These are phyloP conservation scores for Goniozus legneri DNA, from an alignment of 1,140 invertebrate species.

Conservation along the genomic window DNA sequence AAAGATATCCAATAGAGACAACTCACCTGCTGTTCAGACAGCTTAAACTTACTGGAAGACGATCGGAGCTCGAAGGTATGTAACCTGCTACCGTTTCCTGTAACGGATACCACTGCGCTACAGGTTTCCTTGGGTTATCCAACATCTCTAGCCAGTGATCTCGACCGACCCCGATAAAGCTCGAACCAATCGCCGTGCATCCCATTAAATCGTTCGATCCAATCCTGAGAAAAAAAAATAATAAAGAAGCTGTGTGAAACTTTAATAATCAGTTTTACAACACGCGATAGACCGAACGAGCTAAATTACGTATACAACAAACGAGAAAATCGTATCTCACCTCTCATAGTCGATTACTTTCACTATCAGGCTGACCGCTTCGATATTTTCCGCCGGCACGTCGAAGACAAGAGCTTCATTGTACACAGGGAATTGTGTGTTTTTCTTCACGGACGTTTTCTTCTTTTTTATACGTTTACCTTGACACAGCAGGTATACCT, in stretches of 20 bases:
- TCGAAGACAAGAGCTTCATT: constrained; percentile 79
- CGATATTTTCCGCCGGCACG: constrained; percentile 68
- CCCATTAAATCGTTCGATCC: constrained; percentile 85
- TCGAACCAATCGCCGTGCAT: constrained; percentile 75
- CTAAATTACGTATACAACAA: no score
- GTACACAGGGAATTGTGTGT: constrained; percentile 71
- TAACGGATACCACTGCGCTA: constrained; percentile 82
- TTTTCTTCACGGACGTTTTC: constrained; percentile 70
- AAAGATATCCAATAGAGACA: not conserved
- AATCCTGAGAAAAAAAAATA: constrained; percentile 59
- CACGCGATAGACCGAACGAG: no score
- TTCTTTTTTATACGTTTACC: constrained; percentile 67
- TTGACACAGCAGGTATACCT: constrained; percentile 70
- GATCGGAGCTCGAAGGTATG: constrained; percentile 55
- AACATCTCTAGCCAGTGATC: constrained; percentile 90
- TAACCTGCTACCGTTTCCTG: constrained; percentile 65
- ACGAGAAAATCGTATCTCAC: no score
- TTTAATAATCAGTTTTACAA: no score
- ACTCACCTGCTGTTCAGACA: constrained; percentile 64
- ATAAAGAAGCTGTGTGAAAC: not conserved
- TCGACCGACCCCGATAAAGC: constrained; percentile 72
- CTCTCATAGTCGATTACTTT: constrained; percentile 90
- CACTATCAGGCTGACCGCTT: constrained; percentile 78
- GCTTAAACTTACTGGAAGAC: constrained; percentile 60
- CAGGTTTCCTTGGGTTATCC: constrained; percentile 77